A percentile compares a stretch with the other conserved stretches of the same genome.
Evolutionary conservation across 2,797 vertebrate species (phyloP).

Genomic region (Phalloptychus januarius): DNA sequence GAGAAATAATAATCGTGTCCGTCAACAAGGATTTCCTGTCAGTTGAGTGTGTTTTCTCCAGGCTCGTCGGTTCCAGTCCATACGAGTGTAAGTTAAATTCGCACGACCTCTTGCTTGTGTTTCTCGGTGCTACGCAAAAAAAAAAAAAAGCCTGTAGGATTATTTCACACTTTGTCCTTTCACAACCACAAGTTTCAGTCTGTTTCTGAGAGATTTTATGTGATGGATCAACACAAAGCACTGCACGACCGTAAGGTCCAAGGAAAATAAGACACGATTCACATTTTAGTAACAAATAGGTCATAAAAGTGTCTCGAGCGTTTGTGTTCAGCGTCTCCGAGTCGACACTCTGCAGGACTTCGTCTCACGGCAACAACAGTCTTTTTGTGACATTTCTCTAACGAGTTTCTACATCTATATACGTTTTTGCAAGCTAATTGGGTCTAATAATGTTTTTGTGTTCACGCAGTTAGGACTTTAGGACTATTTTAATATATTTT

Average conservation of each 20-base stretch:
- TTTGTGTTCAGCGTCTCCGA: background rate
- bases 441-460: background rate
- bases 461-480: background rate
- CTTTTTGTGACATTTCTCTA: background rate
- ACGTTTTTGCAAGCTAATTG: background rate
- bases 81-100: background rate
- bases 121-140: background rate
- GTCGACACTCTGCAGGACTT: background rate
- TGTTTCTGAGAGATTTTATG: background rate
- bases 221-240: background rate
- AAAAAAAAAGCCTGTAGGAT: no score
- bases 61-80: background rate
- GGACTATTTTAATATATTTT: background rate
- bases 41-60: background rate
- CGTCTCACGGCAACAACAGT: background rate
- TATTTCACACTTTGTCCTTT: constrained; percentile 1
- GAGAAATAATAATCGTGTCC: background rate
- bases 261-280: background rate
- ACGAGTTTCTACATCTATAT: background rate
- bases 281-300: background rate
- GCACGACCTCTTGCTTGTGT: background rate
- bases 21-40: background rate
- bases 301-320: background rate
- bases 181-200: background rate
- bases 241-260: background rate